These are phyloP conservation scores for Pseudoips prasinana DNA, from an alignment of 2,888 invertebrate species.

Conservation along the genomic window DNA sequence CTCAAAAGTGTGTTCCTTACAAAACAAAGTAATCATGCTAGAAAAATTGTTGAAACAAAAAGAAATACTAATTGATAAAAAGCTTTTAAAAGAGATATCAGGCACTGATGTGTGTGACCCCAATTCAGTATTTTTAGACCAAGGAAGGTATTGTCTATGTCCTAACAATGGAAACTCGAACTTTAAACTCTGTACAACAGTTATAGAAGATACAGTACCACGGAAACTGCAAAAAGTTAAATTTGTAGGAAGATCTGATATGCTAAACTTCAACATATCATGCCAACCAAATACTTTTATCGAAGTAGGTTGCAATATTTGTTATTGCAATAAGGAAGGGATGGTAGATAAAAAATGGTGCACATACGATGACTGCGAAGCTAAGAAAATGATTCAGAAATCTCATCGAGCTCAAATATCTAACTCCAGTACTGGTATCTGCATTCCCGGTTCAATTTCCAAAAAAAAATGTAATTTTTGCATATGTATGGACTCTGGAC, in stretches of 20 bases:
- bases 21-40: conserved; percentile 54
- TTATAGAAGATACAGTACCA: conserved; percentile 22
- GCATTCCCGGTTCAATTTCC: conserved; percentile 57
- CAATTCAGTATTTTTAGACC: conserved; percentile 50
- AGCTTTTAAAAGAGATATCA: conserved; percentile 33
- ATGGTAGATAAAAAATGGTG: conserved; percentile 69
- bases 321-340: conserved; percentile 65
- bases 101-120: conserved; percentile 45
- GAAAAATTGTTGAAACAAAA: conserved; percentile 50
- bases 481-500: conserved; percentile 61
- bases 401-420: conserved; percentile 32
- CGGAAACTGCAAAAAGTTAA: conserved; percentile 16
- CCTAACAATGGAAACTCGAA: conserved; percentile 48
- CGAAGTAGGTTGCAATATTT: conserved; percentile 68
- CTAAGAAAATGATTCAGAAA: conserved; percentile 46
- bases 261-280: conserved; percentile 39
- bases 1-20: conserved; percentile 51
- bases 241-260: conserved; percentile 12
- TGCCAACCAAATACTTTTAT: conserved; percentile 66
- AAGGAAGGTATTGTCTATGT: conserved; percentile 59
- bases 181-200: conserved; percentile 49
- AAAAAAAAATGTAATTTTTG: conserved; percentile 69
- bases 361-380: conserved; percentile 64
- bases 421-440: conserved; percentile 28
- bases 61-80: conserved; percentile 38